phyloP scores from a whole-genome alignment of 2,888 invertebrate genomes.

The Chymomyza procnemis region DNA sequence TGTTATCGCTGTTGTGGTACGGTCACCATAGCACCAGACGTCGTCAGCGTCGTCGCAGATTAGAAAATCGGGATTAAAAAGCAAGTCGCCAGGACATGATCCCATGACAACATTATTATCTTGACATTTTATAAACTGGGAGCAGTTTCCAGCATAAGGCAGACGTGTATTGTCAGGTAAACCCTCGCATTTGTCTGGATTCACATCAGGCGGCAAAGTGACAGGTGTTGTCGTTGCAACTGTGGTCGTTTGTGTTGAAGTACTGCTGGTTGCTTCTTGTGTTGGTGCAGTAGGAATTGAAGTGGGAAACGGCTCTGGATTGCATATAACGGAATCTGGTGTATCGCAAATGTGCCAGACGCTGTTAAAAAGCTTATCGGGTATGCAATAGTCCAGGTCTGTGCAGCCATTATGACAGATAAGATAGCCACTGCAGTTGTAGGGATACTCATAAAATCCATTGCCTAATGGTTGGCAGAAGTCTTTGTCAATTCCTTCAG shows the following conservation, averaged over 20 bases:
- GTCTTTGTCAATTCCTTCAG: constrained; percentile 29
- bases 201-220: constrained; percentile 41
- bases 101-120: constrained; percentile 34
- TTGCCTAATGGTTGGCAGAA: constrained; percentile 41
- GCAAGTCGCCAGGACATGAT: constrained; percentile 43
- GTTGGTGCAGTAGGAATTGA: constrained; percentile 4
- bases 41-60: constrained; percentile 58
- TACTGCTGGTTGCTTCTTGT: background rate
- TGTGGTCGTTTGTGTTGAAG: background rate
- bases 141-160: constrained; percentile 61
- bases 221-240: constrained; percentile 39
- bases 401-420: constrained; percentile 53
- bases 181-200: constrained; percentile 39
- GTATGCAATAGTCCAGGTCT: constrained; percentile 45
- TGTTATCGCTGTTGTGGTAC: constrained; percentile 36
- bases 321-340: too few relatives aligned
- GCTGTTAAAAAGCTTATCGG: constrained; percentile 53
- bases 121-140: constrained; percentile 55
- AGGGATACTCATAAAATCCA: constrained; percentile 56
- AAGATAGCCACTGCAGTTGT: constrained; percentile 55
- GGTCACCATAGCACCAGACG: constrained; percentile 51
- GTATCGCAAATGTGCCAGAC: constrained; percentile 61
- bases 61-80: constrained; percentile 53
- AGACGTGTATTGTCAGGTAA: constrained; percentile 35
- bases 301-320: constrained; percentile 34